Base-by-base conservation (phyloP, 30 jellyfish, hydroid and myxozoan species). In the Euphysa ruthae region DNA sequence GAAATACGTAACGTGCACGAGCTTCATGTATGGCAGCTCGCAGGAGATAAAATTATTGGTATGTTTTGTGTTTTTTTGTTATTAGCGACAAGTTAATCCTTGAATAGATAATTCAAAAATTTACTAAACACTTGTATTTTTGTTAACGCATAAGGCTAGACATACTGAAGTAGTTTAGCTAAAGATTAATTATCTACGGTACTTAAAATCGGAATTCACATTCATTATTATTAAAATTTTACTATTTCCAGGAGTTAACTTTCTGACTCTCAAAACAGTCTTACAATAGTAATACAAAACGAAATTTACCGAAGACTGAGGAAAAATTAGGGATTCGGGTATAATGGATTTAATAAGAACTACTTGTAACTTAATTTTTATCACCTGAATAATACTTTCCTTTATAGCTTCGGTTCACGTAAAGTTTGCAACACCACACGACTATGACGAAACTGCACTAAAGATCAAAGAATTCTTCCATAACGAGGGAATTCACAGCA, bases 21-120 rank as follows among this genome's bases (percentile, higher is more conserved):
- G 63, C 76, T 88, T 23, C 97, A 88, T 64, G 91, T 88, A 33
- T 88, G 97, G 97, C 97, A 88, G 62, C 74, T 88, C 0, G 91
- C 97, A 34, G 97, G 97, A 6, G 86, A 88, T 26, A 88, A 73
- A 49, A 88, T 88, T 31, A 88, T 88, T 13, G 97, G 97, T 88
- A 12, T 15, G 82, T 46, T 0, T 27, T 18, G 23, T n/a, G n/a
- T n/a, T n/a, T n/a, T n/a, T n/a, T n/a, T n/a, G n/a, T n/a, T n/a
- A n/a, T n/a, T n/a, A n/a, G n/a, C n/a, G n/a, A n/a, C n/a, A n/a
- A n/a, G n/a, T n/a, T n/a, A n/a, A n/a, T n/a, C n/a, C n/a, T n/a
- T n/a, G n/a, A n/a, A n/a, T n/a, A n/a, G n/a, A n/a, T n/a, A n/a
- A n/a, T n/a, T n/a, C n/a, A n/a, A n/a, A n/a, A n/a, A n/a, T n/a